A percentile compares a stretch with the other conserved stretches of the same genome.
Evolutionary conservation across 2,888 invertebrate species (phyloP).

Genomic region (Brachypalpus laphriformis): DNA sequence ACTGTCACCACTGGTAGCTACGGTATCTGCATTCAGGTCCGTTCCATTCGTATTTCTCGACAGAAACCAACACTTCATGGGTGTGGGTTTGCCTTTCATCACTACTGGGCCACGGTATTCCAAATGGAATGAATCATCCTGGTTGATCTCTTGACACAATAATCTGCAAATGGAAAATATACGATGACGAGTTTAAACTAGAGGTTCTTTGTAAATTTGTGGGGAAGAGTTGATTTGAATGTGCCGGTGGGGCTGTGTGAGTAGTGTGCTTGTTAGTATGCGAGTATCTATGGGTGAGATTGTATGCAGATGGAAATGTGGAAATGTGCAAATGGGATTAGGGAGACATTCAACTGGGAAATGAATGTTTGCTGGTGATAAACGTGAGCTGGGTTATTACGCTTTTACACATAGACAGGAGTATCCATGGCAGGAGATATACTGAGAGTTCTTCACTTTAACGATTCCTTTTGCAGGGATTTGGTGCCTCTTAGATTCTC

Average conservation of each 20-base stretch:
- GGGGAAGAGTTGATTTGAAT: slow-evolving; percentile 39
- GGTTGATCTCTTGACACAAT: slow-evolving; percentile 91
- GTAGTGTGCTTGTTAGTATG: neutral
- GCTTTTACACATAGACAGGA: neutral
- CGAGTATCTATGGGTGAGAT: neutral
- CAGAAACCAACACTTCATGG: slow-evolving; percentile 96
- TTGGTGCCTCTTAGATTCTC: neutral
- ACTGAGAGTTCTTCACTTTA: neutral
- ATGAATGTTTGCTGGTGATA: slow-evolving; percentile 69
- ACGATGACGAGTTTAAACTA: slow-evolving; percentile 64
- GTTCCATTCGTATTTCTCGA: slow-evolving; percentile 81
- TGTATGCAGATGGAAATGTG: slow-evolving; percentile 13
- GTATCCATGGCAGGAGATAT: neutral
- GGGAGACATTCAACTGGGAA: slow-evolving; percentile 64
- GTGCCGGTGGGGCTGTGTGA: neutral
- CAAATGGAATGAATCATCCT: slow-evolving; percentile 92
- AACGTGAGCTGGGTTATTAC: slow-evolving; percentile 55
- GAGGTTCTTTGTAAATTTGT: slow-evolving; percentile 38
- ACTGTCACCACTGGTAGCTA: slow-evolving; percentile 69
- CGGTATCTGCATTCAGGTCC: slow-evolving; percentile 76
- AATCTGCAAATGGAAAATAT: slow-evolving; percentile 85
- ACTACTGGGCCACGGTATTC: slow-evolving; percentile 93
- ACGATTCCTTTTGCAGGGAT: slow-evolving; percentile 8
- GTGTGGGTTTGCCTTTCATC: slow-evolving; percentile 97
- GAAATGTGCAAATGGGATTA: slow-evolving; percentile 66